A percentile compares a stretch with the other conserved stretches of the same genome.
phyloP scores from a whole-genome alignment of 1,140 invertebrate species.

The Cyphomyrmex costatus region DNA sequence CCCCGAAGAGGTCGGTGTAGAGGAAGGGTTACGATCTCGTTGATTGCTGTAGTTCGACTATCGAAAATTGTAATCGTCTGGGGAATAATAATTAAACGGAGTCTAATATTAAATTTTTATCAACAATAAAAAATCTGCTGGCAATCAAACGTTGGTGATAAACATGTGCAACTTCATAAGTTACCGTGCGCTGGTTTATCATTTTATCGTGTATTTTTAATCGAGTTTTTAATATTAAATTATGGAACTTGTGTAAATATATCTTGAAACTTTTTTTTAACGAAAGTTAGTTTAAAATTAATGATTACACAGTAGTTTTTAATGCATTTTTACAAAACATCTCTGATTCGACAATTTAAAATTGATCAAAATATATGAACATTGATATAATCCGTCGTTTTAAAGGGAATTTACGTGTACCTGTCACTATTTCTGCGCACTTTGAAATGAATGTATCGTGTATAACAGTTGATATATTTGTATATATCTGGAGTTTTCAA shows the following conservation, averaged over 20 bases:
- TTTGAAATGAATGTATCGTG: conserved; percentile 48
- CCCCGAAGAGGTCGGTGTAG: conserved; percentile 24
- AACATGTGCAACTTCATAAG: not conserved
- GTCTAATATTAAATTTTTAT: too few relatives aligned
- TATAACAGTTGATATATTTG: conserved; percentile 42
- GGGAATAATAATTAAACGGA: conserved; percentile 68
- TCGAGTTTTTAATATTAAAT: not conserved
- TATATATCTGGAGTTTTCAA: conserved; percentile 46
- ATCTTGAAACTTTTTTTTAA: conserved; percentile 14
- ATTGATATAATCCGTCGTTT: conserved; percentile 39
- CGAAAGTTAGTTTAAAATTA: conserved; percentile 6
- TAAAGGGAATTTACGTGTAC: conserved; percentile 48
- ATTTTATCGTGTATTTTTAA: not conserved
- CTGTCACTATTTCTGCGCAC: conserved; percentile 13
- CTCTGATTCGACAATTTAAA: conserved; percentile 34
- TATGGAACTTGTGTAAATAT: conserved; percentile 25
- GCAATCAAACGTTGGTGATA: conserved; percentile 32
- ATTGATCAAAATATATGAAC: conserved; percentile 50
- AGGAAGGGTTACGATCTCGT: conserved; percentile 79
- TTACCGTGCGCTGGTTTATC: not conserved
- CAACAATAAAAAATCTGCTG: conserved; percentile 76
- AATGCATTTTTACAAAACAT: not conserved
- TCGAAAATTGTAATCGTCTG: conserved; percentile 69
- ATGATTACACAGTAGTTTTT: not conserved
- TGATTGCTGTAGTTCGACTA: conserved; percentile 79